These are phyloP conservation scores for Acanthosepion esculentum DNA, from an alignment of 2,888 invertebrate species.

Conservation along the genomic window DNA sequence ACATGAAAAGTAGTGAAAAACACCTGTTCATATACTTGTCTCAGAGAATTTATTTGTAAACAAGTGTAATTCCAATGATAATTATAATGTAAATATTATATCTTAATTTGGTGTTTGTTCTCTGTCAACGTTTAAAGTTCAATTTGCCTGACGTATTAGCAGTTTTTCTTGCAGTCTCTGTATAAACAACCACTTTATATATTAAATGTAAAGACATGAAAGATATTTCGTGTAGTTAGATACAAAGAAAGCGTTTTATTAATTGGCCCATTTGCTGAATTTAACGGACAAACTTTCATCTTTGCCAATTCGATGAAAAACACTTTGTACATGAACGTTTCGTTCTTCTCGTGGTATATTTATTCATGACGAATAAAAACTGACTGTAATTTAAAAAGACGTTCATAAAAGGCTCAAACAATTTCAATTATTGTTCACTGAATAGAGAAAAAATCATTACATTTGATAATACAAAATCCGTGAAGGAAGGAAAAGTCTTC, in stretches of 20 bases:
- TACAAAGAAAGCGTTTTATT: not conserved
- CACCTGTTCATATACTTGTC: too few relatives aligned
- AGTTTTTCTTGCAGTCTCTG: too few relatives aligned
- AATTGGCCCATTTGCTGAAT: not conserved
- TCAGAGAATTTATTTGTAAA: too few relatives aligned
- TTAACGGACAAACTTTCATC: not conserved
- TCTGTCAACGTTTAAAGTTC: too few relatives aligned
- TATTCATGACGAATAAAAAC: not conserved
- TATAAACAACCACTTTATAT: not conserved
- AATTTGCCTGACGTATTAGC: too few relatives aligned
- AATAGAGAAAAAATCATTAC: not conserved
- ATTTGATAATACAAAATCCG: not conserved
- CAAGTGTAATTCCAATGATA: too few relatives aligned
- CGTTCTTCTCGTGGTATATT: not conserved
- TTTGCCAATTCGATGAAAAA: not conserved
- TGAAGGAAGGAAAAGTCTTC: not conserved
- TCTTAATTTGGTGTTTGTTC: too few relatives aligned
- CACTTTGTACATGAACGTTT: not conserved
- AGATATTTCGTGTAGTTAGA: not conserved
- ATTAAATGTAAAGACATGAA: not conserved
- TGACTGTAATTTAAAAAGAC: not conserved
- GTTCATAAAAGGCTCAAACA: not conserved
- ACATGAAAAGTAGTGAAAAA: too few relatives aligned
- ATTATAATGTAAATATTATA: too few relatives aligned
- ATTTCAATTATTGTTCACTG: slow-evolving; percentile 4